These are phyloP conservation scores for Protobothrops mucrosquamatus DNA, from an alignment of 2,113 vertebrate species.

Conservation along the genomic window DNA sequence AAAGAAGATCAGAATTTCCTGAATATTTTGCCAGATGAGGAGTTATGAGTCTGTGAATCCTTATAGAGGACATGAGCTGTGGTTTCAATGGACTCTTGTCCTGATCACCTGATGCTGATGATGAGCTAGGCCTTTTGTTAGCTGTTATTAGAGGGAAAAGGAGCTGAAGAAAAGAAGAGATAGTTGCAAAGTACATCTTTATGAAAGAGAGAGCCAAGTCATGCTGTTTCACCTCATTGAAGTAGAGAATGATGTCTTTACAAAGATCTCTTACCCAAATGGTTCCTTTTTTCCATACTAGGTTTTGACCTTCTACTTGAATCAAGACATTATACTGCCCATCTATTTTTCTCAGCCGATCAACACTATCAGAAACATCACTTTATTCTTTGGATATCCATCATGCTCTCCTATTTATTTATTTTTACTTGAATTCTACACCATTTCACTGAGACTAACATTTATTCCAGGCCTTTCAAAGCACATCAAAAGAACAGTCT, in stretches of 20 bases:
- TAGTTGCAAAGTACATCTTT: not conserved
- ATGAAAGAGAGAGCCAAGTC: not conserved
- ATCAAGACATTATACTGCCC: not conserved
- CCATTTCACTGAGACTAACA: not conserved
- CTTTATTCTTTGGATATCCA: not conserved
- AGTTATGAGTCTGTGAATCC: not conserved
- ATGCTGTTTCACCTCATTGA: not conserved
- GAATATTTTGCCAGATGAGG: not conserved
- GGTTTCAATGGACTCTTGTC: not conserved
- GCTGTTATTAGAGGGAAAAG: not conserved
- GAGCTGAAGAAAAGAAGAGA: not conserved
- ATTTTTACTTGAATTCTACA: not conserved
- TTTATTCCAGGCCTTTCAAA: not conserved
- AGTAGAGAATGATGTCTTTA: not conserved
- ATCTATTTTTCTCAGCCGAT: not conserved
- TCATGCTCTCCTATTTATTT: not conserved
- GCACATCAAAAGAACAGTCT: not conserved
- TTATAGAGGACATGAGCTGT: not conserved
- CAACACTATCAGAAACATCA: not conserved
- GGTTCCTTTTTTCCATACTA: not conserved
- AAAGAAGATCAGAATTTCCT: not conserved
- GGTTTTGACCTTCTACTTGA: not conserved
- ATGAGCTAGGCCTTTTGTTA: not conserved
- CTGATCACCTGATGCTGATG: not conserved
- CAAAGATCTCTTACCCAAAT: not conserved